Base-by-base conservation (phyloP, 2,888 invertebrate genomes). In the Rhyacophila evoluta region DNA sequence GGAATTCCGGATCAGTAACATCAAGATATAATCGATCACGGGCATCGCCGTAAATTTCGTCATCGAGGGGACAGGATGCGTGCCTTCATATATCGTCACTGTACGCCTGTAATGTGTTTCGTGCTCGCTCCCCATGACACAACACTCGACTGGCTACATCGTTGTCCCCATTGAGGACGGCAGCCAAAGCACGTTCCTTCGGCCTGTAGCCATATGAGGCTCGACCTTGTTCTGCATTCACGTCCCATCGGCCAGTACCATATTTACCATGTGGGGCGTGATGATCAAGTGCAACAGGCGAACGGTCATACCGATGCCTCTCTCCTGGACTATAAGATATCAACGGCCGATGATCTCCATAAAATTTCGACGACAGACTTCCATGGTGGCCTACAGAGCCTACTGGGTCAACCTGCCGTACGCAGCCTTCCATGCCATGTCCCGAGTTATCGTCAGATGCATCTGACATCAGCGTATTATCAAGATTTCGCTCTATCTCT, bases 121-220 rank as follows among this genome's bases (percentile, higher is more conserved):
- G 89, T 83, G 90, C 88, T 78, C 90, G 88, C 81, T 89, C 87
- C 84, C 90, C 90, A 84, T 89, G 87, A 83, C 86, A 87, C 84
- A 86, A 85, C 81, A 87, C 89, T 29, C 79, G 73, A 33, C 78
- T 81, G 10, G 79, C 77, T 79, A 96, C 96, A 80, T 95, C 95
- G 84, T 93, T 93, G 84, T 95, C 94, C 69, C 96, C 95, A 85
- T 96, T 95, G 75, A 96, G 89, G 81, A 96, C 96, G 11, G 96
- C 96, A 29, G 96, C 94, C 82, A 92, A 83, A 6, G 92, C 91
- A 81, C 92, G 87, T 36, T 89, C 89, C 0, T 91, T 91, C 83
- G 89, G 89, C 79, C 90, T 91, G 84, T 89, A 89, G 82, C 88
- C 89, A 82, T 90, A 90, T 78, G 85, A 85, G 74, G 83, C 83